phyloP scores from a whole-genome alignment of 2,888 invertebrate genomes.

The Spisula subtruncata region DNA sequence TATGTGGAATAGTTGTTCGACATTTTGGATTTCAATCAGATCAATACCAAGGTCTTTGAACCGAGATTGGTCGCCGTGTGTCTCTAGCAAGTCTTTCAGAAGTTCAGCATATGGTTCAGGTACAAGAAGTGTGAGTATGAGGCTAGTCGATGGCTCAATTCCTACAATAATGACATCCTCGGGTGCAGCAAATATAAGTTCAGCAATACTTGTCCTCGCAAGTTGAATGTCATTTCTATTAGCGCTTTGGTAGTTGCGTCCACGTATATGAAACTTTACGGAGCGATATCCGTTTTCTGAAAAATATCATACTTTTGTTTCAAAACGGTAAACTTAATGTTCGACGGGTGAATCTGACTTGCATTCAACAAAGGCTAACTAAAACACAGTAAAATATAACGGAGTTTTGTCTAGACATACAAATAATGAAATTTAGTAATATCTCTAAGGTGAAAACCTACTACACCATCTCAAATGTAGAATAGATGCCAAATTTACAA shows the following conservation, averaged over 20 bases:
- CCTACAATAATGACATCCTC: conserved; percentile 53
- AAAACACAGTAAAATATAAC: too few species aligned
- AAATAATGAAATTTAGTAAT: too few species aligned
- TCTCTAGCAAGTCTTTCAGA: conserved; percentile 28
- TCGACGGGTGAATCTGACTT: too few species aligned
- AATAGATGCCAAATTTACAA: too few species aligned
- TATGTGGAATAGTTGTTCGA: background rate
- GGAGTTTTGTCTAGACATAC: too few species aligned
- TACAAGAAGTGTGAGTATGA: conserved; percentile 58
- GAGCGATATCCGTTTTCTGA: conserved; percentile 52
- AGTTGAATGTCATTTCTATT: conserved; percentile 29
- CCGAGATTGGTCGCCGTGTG: background rate
- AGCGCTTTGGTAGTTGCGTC: conserved; percentile 27
- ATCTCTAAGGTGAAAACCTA: too few species aligned
- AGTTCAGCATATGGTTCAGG: conserved; percentile 46
- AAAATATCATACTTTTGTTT: background rate
- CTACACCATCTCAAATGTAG: too few species aligned
- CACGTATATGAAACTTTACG: conserved; percentile 52
- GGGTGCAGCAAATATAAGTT: conserved; percentile 46
- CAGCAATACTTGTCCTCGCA: background rate
- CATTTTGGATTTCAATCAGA: conserved; percentile 20
- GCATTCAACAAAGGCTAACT: too few species aligned
- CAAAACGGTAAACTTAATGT: too few species aligned
- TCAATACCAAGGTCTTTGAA: conserved; percentile 55
- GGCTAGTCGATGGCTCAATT: conserved; percentile 63